Conservation (phyloP, 2,797 vertebrate species). For the Meda fulgida region DNA sequence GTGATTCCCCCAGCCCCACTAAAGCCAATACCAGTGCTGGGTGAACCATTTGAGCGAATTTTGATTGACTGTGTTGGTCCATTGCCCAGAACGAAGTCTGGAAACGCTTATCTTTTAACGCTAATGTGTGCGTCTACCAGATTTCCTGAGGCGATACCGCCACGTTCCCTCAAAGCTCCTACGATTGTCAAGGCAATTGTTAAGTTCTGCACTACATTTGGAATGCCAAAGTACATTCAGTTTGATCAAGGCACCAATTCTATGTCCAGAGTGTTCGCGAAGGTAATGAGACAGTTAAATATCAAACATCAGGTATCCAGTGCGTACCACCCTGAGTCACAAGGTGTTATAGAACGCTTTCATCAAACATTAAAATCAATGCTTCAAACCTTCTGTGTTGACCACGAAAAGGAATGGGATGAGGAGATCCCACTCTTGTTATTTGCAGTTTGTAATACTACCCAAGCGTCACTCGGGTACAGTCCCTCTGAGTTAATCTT, state of each 20-base stretch:
- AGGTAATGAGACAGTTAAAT: too few relatives aligned
- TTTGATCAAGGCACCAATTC: too few relatives aligned
- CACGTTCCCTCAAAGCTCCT: too few relatives aligned
- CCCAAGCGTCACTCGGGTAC: neutral
- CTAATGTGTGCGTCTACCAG: too few relatives aligned
- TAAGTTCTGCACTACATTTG: too few relatives aligned
- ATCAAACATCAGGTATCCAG: too few relatives aligned
- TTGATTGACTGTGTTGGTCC: neutral
- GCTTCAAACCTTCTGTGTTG: neutral
- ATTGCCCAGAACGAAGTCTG: neutral
- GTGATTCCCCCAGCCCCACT: neutral
- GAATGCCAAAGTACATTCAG: too few relatives aligned
- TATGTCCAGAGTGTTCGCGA: too few relatives aligned
- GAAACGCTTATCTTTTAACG: neutral
- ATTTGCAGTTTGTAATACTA: neutral
- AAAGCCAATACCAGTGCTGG: neutral
- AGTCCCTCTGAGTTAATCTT: conserved; percentile 31
- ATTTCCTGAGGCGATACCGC: too few relatives aligned
- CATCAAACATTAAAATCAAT: conserved; percentile 8
- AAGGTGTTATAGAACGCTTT: neutral
- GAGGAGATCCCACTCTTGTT: neutral
- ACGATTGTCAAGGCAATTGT: too few relatives aligned
- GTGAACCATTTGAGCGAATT: neutral
- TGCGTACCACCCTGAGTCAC: neutral
- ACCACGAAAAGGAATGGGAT: neutral